Evolutionary conservation across 2,113 vertebrate species (phyloP).

Genomic region (Harpagus bidentatus): DNA sequence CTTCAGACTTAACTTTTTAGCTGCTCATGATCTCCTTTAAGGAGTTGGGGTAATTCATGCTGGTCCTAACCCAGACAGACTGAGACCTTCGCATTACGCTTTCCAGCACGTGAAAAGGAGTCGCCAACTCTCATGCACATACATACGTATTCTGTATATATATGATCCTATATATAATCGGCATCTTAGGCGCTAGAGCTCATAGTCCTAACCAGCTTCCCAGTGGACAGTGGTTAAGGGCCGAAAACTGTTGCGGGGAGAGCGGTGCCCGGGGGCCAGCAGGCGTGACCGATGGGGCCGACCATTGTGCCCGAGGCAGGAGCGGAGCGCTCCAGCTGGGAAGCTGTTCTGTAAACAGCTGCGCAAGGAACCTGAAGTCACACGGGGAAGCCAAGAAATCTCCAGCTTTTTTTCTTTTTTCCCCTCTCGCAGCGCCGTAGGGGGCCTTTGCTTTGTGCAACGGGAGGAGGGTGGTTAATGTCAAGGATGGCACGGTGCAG

Average conservation of each 20-base stretch:
- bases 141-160: background rate
- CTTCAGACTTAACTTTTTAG: background rate
- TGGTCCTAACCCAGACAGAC: background rate
- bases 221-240: rapidly evolving
- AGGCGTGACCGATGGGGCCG: background rate
- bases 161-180: too few species aligned
- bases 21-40: background rate
- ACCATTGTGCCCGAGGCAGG: background rate
- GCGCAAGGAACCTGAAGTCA: background rate
- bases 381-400: background rate
- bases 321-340: rapidly evolving
- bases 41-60: background rate
- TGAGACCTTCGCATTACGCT: background rate
- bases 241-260: rapidly evolving
- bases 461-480: background rate
- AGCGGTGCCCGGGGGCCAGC: background rate
- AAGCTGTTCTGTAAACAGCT: background rate
- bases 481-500: background rate
- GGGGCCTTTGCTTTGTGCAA: background rate
- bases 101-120: background rate
- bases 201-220: background rate
- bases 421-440: rapidly evolving
- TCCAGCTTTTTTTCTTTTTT: background rate
- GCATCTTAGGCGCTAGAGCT: background rate
- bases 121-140: background rate